Evolutionary conservation across 1,140 invertebrate species (phyloP), one percentile per base, ranked within the genome.

Genomic region (Sipha flava): DNA sequence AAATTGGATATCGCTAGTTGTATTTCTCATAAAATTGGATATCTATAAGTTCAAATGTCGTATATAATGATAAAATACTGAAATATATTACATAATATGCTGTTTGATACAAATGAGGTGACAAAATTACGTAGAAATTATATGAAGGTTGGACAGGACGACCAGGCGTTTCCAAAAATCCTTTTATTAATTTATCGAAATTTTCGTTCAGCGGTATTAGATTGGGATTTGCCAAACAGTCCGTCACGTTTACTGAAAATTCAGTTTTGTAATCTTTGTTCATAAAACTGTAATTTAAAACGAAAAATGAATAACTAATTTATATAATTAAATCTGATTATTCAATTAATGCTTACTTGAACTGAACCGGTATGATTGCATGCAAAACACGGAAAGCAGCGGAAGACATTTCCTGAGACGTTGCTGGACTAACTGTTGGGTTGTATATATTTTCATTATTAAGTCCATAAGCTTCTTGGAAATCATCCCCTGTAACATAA

Each of bases 1-100:
- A 0, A 90, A 90, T 82, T 89, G 90, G 21, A 7, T 14, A 4
- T 59, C 16, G 12, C 2, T 23, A 3, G 54, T 89, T 14, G 89
- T 89, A 81, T 90, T 88, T 83, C 93, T 49, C 52, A 81, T 64
- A 59, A 79, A 81, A 37, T 81, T 81, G 2, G 80, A 40, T 29
- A 81, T 79, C 72, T 81, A 40, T n/a, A n/a, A n/a, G n/a, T n/a
- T n/a, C n/a, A n/a, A n/a, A n/a, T n/a, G n/a, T n/a, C n/a, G n/a
- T n/a, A n/a, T n/a, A n/a, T n/a, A n/a, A n/a, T n/a, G n/a, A n/a
- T n/a, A n/a, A n/a, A n/a, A n/a, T n/a, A n/a, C n/a, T n/a, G n/a
- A n/a, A n/a, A n/a, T n/a, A n/a, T n/a, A n/a, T n/a, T n/a, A n/a
- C n/a, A 59, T 14, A 23, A 59, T 23, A 7, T 40, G 4, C 10